Evolutionary conservation across 2,113 vertebrate genomes (phyloP), one percentile per base, ranked within the genome.

Genomic region (Chascanopsetta lugubris): DNA sequence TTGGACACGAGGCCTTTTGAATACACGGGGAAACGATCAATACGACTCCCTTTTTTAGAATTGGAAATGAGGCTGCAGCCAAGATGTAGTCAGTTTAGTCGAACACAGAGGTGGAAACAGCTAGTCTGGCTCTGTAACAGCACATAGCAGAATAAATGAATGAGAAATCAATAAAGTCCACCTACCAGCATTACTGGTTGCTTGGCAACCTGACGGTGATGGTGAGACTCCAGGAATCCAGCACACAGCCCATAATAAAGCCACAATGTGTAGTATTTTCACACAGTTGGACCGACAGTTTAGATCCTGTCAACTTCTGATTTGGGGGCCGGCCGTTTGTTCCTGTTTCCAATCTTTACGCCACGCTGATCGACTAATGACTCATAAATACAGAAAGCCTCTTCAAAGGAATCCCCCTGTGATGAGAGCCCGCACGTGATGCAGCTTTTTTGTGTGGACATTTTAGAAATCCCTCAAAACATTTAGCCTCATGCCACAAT

Each of bases 401-500:
- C 47, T 63, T 70, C 38, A 24, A 46, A 54, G 67, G 2, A 61
- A 40, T 30, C 18, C 7, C 36, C 54, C 50, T 20, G 21, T 24
- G 22, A 48, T 59, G 10, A 45, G 48, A 42, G 55, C 18, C 25
- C 68, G 74, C 27, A 65, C 0, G 20, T 61, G 60, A 62, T 34
- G 64, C 0, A 13, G 15, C 45, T 63, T 65, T 25, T n/a, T n/a
- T n/a, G n/a, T n/a, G n/a, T 30, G 3, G 62, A 72, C 45, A 67
- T 34, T 47, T 32, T 11, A 25, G 4, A 50, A 27, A 54, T 50
- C 40, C 21, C 38, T 72, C 43, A 77, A 74, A 73, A 60, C 62
- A 45, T 56, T 63, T 61, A 69, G 69, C 49, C 29, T 59, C 71
- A 84, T 82, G 74, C 60, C 36, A 49, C 32, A 8, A 65, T 48